Evolutionary conservation across 2,888 invertebrate species (phyloP), one percentile per base, ranked within the genome.

Genomic region (Sinohyriopsis cumingii): DNA sequence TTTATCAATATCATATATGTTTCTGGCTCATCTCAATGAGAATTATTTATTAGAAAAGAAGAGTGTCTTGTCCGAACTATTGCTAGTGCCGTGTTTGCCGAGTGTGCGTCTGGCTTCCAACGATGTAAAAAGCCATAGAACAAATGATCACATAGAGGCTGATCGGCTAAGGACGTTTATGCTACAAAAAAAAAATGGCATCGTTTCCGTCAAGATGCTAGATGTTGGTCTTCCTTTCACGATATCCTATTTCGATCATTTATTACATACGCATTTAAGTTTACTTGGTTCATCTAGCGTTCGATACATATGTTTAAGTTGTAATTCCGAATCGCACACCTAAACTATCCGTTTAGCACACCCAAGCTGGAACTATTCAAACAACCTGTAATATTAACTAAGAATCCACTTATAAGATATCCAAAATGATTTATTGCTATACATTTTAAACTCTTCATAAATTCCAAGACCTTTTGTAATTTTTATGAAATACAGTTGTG

Each of bases 171-270:
- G 33, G 9, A 33, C 9, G 1, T 9, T 33, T 33, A 28, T 69
- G 1, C 61, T 55, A 28, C 22, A 72, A 28, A 5, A 72, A 28
- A 5, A 33, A 28, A 15, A 45, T 19, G 19, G 70, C 70, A 71
- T 68, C 68, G 19, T 72, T 57, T 19, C 54, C 64, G 3, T 64
- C 66, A 24, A 69, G 63, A 45, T 28, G 60, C 55, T 72, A 60
- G 20, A 69, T 64, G 19, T 54, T 53, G 19, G 56, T 53, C 59
- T 60, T 67, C 4, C 24, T 67, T 25, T 72, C 67, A 3, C 67
- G 67, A 64, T 28, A 28, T 5, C 5, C 28, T 5, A 28, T 72
- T 12, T 56, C 60, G 24, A 67, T 60, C 69, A 72, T 28, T 28
- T 28, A 28, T 28, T 28, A 28, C 5, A 28, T 28, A 5, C 5